Percentiles rank a stretch among this genome's conserved stretches.
Evolutionary conservation across 2,797 vertebrate genomes (phyloP).

Genomic region (Tokudaia tokunoshimensis): DNA sequence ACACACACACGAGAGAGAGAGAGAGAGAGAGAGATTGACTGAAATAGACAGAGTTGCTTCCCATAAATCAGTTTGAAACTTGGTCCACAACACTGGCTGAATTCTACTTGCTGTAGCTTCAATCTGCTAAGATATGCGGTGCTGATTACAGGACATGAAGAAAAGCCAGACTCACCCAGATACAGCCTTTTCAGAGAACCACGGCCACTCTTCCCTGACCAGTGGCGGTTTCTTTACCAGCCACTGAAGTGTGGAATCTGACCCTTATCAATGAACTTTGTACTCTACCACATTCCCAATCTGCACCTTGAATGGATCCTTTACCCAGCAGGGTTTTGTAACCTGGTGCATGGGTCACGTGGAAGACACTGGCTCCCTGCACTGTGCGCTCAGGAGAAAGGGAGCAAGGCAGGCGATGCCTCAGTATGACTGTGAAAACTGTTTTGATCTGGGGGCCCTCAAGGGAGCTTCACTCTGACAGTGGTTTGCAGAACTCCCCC

Average conservation of each 20-base stretch:
- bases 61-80: neutral
- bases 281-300: neutral
- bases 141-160: neutral
- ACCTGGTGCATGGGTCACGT: neutral
- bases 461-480: neutral
- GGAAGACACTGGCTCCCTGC: neutral
- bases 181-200: neutral
- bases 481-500: neutral
- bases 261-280: neutral
- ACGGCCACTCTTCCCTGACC: neutral
- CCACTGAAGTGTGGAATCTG: neutral
- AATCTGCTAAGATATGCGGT: neutral
- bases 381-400: neutral
- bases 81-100: neutral
- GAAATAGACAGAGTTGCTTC: too few relatives aligned
- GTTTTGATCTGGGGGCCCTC: neutral
- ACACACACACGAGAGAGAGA: too few relatives aligned
- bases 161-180: neutral
- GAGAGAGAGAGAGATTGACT: too few relatives aligned
- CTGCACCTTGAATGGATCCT: neutral
- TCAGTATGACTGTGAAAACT: neutral
- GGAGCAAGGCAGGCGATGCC: neutral
- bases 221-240: neutral
- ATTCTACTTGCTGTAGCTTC: neutral
- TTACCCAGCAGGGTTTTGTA: neutral